Evolutionary conservation across 2,797 vertebrate genomes (phyloP).

Genomic region (Tragelaphus eurycerus): DNA sequence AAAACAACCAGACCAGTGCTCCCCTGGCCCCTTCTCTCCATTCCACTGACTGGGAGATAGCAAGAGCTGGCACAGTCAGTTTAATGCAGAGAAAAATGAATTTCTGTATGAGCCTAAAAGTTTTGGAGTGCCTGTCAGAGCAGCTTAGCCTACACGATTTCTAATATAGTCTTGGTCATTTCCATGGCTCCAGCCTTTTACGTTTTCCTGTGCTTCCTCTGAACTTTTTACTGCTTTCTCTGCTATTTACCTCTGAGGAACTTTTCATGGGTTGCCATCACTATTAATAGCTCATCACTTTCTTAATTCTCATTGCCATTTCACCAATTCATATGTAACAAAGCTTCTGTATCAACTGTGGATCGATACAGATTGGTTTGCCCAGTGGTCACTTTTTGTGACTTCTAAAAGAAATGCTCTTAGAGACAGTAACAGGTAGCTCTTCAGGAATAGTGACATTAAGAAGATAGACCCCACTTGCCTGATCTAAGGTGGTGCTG

Average conservation of each 20-base stretch:
- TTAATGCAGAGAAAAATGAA: not conserved
- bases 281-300: not conserved
- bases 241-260: not conserved
- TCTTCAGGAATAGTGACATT: not conserved
- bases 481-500: not conserved
- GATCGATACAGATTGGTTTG: not conserved
- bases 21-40: not conserved
- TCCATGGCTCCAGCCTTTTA: not conserved
- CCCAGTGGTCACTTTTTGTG: not conserved
- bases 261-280: not conserved
- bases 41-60: not conserved
- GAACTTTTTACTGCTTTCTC: not conserved
- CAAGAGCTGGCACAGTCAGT: not conserved
- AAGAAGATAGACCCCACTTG: not conserved
- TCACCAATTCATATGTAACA: not conserved
- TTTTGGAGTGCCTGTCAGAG: not conserved
- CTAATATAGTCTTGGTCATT: not conserved
- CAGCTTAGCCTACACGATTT: not conserved
- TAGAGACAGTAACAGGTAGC: not conserved
- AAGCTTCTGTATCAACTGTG: not conserved
- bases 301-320: not conserved
- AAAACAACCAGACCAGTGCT: not conserved
- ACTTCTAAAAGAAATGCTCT: not conserved
- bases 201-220: not conserved
- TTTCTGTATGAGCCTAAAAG: not conserved